Percentiles rank a stretch among this genome's conserved stretches.
These are phyloP conservation scores for Dicerorhinus sumatrensis DNA, from an alignment of 2,113 vertebrate species.

Conservation along the genomic window DNA sequence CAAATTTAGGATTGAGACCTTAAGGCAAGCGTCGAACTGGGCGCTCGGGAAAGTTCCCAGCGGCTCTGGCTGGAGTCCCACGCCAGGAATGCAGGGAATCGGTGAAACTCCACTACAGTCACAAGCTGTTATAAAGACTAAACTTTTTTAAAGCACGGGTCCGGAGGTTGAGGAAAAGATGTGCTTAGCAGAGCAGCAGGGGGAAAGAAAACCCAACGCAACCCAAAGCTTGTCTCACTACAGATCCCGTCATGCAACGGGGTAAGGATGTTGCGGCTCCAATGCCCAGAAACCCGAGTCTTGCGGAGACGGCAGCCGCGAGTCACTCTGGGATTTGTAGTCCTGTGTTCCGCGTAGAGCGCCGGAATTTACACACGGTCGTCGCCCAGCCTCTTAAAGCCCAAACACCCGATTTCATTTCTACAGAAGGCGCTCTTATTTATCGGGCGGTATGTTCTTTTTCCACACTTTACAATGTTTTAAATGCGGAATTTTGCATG, in stretches of 20 bases:
- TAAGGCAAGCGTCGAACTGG: not conserved
- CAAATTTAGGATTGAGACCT: not conserved
- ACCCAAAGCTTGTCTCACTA: slow-evolving; percentile 15
- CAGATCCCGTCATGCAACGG: slow-evolving; percentile 62
- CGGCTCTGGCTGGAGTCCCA: not conserved
- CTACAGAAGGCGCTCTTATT: not conserved
- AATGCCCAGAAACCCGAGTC: rapidly evolving
- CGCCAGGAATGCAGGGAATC: not conserved
- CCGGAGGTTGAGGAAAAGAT: not conserved
- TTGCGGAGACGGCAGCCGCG: rapidly evolving
- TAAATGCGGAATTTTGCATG: not conserved
- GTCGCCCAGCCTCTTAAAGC: slow-evolving; percentile 50
- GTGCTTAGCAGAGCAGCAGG: not conserved
- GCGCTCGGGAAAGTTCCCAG: not conserved
- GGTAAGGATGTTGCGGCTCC: not conserved
- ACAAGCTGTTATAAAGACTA: not conserved
- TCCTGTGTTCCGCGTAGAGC: not conserved
- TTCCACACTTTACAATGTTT: not conserved
- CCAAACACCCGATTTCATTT: not conserved
- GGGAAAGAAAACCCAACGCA: not conserved
- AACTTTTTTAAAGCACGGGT: not conserved
- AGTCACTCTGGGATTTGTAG: slow-evolving; percentile 75
- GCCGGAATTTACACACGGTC: not conserved
- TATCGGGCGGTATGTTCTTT: not conserved
- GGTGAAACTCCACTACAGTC: not conserved